Evolutionary conservation across 2,797 vertebrate genomes (phyloP).

Genomic region (Sebastes glaucus): DNA sequence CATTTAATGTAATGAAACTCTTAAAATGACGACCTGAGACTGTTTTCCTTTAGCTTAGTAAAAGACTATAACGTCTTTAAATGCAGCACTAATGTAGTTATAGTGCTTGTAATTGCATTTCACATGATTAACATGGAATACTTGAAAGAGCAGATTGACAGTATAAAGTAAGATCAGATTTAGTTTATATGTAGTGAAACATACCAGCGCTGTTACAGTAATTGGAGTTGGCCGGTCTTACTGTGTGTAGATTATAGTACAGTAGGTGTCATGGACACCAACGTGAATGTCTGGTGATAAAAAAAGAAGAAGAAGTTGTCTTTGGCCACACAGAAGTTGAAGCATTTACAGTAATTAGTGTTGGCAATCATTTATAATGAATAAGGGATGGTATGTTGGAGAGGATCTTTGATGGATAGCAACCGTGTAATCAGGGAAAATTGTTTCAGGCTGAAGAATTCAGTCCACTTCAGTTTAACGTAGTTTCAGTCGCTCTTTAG

Average conservation of each 20-base stretch:
- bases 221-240: neutral
- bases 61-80: neutral
- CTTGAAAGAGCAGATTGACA: neutral
- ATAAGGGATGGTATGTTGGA: conserved; percentile 7
- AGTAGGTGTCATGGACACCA: neutral
- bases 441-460: conserved; percentile 26
- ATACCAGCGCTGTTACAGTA: neutral
- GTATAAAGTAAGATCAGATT: neutral
- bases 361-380: conserved; percentile 16
- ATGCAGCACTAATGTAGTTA: neutral
- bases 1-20: too few relatives aligned
- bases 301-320: neutral
- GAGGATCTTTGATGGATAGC: neutral
- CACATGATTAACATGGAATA: neutral
- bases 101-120: neutral
- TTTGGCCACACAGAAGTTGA: conserved; percentile 14
- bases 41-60: neutral
- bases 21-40: neutral
- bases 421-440: conserved; percentile 37
- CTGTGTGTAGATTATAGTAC: neutral
- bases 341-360: conserved; percentile 19
- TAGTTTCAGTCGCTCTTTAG: neutral
- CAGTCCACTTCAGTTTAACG: neutral
- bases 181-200: neutral
- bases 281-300: neutral